These are phyloP conservation scores for zebrafish (Danio rerio) DNA, from an alignment of 2,113 vertebrate species.

Conservation along the genomic window DNA sequence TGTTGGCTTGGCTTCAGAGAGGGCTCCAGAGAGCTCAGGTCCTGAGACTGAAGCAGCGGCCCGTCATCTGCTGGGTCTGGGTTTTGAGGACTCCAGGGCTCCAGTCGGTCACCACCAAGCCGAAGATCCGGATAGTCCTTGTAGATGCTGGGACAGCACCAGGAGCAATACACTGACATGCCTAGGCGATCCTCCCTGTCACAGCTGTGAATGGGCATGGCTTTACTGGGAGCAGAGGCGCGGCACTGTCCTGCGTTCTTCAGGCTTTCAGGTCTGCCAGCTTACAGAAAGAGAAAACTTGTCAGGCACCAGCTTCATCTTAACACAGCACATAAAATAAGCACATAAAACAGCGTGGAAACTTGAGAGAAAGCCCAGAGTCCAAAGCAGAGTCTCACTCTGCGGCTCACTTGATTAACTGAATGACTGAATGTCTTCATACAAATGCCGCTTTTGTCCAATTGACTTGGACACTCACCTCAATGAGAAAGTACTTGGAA, in stretches of 20 bases:
- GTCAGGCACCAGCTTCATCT: background rate
- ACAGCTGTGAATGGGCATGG: slow-evolving; percentile 64
- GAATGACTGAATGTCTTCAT: background rate
- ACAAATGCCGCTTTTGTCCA: background rate
- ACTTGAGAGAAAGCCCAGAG: background rate
- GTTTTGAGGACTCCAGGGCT: slow-evolving; percentile 65
- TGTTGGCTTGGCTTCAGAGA: background rate
- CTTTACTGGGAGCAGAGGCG: slow-evolving; percentile 52
- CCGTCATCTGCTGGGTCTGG: slow-evolving; percentile 54
- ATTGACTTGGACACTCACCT: background rate
- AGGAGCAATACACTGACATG: slow-evolving; percentile 75
- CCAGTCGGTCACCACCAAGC: slow-evolving; percentile 73
- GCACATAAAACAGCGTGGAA: background rate
- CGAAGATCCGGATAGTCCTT: slow-evolving; percentile 79
- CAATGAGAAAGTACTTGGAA: slow-evolving; percentile 6
- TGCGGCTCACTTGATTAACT: background rate
- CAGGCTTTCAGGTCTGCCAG: background rate
- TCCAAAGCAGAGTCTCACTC: background rate
- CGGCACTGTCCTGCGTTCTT: background rate
- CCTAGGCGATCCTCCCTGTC: slow-evolving; percentile 28
- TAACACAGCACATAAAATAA: background rate
- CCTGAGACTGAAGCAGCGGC: slow-evolving; percentile 71
- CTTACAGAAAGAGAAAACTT: slow-evolving; percentile 32
- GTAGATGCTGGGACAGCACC: slow-evolving; percentile 76
- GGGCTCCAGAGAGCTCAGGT: slow-evolving; percentile 59